phyloP scores from a whole-genome alignment of 1,140 invertebrate genomes.

The Drosophila bipectinata region DNA sequence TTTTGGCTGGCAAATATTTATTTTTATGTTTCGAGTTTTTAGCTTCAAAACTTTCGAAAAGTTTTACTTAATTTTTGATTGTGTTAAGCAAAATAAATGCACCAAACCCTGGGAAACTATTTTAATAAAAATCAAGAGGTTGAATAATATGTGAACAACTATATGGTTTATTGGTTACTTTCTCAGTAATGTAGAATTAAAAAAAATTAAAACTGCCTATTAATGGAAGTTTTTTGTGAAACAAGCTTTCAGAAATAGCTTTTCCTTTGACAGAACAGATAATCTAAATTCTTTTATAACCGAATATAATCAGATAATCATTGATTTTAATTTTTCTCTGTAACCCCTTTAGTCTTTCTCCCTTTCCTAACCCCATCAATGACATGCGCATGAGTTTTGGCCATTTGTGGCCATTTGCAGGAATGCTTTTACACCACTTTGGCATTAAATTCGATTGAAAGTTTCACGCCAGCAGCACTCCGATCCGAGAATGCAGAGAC shows the following conservation, averaged over 20 bases:
- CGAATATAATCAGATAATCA: not conserved
- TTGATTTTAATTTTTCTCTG: not conserved
- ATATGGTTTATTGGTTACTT: no score
- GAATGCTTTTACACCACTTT: conserved; percentile 59
- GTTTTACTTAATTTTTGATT: no score
- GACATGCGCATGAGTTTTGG: conserved; percentile 48
- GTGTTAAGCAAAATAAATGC: no score
- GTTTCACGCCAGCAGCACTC: conserved; percentile 34
- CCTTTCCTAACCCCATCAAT: conserved; percentile 16
- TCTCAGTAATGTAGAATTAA: no score
- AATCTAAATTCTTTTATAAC: no score
- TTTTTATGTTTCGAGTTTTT: not conserved
- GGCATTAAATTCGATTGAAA: conserved; percentile 47
- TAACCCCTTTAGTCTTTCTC: not conserved
- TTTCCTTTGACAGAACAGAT: no score
- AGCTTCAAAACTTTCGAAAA: not conserved
- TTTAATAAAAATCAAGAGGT: no score
- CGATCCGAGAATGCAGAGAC: conserved; percentile 8
- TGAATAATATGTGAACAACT: no score
- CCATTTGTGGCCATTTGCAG: conserved; percentile 53
- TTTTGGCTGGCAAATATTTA: no score
- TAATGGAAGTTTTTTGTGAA: no score
- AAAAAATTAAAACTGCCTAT: no score
- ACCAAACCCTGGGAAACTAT: not conserved
- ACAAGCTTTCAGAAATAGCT: no score